Percentiles rank a stretch among this genome's conserved stretches.
Evolutionary conservation across 2,888 invertebrate species (phyloP).

Genomic region (Oscheius sp.): DNA sequence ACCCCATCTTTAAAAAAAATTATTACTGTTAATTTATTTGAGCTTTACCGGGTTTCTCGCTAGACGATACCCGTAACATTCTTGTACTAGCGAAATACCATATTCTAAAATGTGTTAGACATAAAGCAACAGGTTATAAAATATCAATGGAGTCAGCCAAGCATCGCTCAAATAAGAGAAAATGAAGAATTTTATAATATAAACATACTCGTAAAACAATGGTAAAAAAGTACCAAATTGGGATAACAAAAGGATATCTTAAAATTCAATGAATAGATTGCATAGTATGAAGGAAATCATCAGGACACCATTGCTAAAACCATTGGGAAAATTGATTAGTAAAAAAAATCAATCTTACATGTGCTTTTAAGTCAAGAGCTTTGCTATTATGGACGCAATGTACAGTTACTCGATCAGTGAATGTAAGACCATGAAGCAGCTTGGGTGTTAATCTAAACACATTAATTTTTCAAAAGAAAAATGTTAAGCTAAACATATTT

Average conservation of each 20-base stretch:
- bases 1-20: background rate
- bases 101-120: too few species aligned
- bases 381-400: constrained; percentile 41
- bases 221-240: background rate
- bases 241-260: background rate
- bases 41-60: background rate
- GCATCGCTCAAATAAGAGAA: too few species aligned
- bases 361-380: background rate
- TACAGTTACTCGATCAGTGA: constrained; percentile 55
- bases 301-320: constrained; percentile 1
- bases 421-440: constrained; percentile 55
- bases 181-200: too few species aligned
- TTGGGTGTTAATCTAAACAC: constrained; percentile 51
- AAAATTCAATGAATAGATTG: background rate
- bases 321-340: background rate
- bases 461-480: background rate
- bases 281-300: background rate
- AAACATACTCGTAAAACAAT: too few species aligned
- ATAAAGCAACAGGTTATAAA: too few species aligned
- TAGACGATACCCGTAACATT: background rate
- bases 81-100: too few species aligned
- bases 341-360: background rate
- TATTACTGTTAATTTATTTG: background rate
- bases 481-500: background rate
- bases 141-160: too few species aligned